Evolutionary conservation across 2,113 vertebrate genomes (phyloP).

Genomic region (Archocentrus centrarchus): DNA sequence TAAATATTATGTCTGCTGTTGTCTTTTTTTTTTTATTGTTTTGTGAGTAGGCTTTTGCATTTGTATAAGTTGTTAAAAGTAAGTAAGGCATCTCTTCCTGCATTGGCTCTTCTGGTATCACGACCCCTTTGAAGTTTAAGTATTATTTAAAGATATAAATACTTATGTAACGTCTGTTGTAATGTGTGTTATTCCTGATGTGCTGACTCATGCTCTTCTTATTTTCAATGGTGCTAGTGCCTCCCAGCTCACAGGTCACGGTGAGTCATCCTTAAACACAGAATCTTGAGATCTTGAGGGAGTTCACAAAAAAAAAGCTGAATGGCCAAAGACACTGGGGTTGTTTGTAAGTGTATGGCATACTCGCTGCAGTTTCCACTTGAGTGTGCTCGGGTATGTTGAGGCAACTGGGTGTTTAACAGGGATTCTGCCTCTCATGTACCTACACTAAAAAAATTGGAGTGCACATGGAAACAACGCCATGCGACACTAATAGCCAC

Average conservation of each 20-base stretch:
- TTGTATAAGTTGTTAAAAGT: conserved; percentile 7
- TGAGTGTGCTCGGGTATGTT: conserved; percentile 23
- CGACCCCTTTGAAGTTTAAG: not conserved
- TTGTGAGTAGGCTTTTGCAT: conserved; percentile 8
- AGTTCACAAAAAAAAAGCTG: conserved; percentile 43
- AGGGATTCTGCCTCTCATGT: not conserved
- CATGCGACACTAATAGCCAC: not conserved
- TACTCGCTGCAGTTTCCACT: conserved; percentile 6
- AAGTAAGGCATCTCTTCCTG: not conserved
- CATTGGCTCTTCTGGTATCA: not conserved
- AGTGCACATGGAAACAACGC: not conserved
- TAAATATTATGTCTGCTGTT: conserved; percentile 47
- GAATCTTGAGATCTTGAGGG: conserved; percentile 43
- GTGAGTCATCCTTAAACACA: conserved; percentile 58
- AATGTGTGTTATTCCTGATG: conserved; percentile 11
- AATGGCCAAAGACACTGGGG: conserved; percentile 30
- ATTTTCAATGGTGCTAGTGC: conserved; percentile 40
- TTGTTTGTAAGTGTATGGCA: not conserved
- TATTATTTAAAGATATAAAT: conserved; percentile 20
- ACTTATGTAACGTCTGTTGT: conserved; percentile 27
- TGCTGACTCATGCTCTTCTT: conserved; percentile 59
- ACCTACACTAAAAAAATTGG: not conserved
- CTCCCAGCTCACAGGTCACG: conserved; percentile 21
- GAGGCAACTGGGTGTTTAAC: conserved; percentile 1
- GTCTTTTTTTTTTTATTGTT: conserved; percentile 19